Percentiles rank a stretch among this genome's conserved stretches.
Evolutionary conservation across 1,140 invertebrate species (phyloP).

Genomic region (Dinothrombium tinctorium): DNA sequence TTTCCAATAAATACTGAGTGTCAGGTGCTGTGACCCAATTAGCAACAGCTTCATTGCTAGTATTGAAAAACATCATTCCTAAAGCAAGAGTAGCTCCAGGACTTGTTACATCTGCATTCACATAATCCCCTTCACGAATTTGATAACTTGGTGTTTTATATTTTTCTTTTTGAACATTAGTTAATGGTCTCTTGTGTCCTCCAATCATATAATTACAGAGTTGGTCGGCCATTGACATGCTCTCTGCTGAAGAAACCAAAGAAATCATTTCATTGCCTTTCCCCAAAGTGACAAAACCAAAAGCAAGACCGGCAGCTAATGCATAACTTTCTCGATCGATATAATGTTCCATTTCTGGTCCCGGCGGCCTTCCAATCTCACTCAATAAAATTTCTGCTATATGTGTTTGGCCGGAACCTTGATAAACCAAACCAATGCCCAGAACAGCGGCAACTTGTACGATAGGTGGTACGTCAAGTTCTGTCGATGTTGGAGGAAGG

Average conservation of each 20-base stretch:
- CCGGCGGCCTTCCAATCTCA: slow-evolving; percentile 76
- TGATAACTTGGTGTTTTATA: slow-evolving; percentile 55
- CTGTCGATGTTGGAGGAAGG: slow-evolving; percentile 72
- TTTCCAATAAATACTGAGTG: slow-evolving; percentile 70
- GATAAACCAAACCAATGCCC: slow-evolving; percentile 72
- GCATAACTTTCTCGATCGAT: slow-evolving; percentile 82
- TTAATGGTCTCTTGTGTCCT: slow-evolving; percentile 51
- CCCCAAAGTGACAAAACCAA: slow-evolving; percentile 66
- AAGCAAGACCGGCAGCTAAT: slow-evolving; percentile 63
- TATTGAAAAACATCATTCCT: slow-evolving; percentile 74
- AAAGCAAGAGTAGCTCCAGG: slow-evolving; percentile 81
- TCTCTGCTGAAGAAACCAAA: slow-evolving; percentile 3
- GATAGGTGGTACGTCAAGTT: slow-evolving; percentile 74
- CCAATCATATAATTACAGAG: slow-evolving; percentile 84
- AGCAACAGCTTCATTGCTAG: slow-evolving; percentile 58
- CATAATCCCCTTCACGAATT: slow-evolving; percentile 66
- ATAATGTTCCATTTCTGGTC: slow-evolving; percentile 84
- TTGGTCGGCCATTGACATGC: slow-evolving; percentile 40
- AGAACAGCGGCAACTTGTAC: slow-evolving; percentile 74
- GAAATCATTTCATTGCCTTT: slow-evolving; percentile 19
- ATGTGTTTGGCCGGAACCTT: slow-evolving; percentile 70
- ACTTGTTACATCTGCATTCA: slow-evolving; percentile 85
- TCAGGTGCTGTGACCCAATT: slow-evolving; percentile 74
- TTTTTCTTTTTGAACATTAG: slow-evolving; percentile 50
- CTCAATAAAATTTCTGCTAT: slow-evolving; percentile 68